Evolutionary conservation across 53 echinoderm and acorn worm species (phyloP).

Genomic region (Echinometra lucunter): DNA sequence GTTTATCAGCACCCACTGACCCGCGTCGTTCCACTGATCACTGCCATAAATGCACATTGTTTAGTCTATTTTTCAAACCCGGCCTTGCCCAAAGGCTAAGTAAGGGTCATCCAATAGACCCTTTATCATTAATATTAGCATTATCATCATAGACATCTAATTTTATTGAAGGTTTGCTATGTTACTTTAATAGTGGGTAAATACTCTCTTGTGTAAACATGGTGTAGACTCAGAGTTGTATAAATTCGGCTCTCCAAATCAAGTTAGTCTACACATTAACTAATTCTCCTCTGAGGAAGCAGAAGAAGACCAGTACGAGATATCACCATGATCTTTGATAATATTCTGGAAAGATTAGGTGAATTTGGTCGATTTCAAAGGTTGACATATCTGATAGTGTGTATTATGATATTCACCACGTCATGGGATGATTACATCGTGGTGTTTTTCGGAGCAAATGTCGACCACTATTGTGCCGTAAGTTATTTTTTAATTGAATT

Average conservation of each 20-base stretch:
- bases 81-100: too few species aligned
- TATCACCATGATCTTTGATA: conserved; percentile 30
- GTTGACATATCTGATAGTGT: conserved; percentile 1
- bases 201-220: background rate
- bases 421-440: conserved; percentile 23
- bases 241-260: background rate
- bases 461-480: conserved; percentile 1
- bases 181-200: background rate
- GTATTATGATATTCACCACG: conserved; percentile 15
- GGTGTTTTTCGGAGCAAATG: background rate
- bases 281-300: too few species aligned
- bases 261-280: too few species aligned
- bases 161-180: too few species aligned
- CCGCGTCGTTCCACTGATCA: too few species aligned
- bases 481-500: too few species aligned
- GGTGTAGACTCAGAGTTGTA: background rate
- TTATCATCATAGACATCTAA: too few species aligned
- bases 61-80: too few species aligned
- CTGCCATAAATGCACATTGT: too few species aligned
- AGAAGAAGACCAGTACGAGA: background rate
- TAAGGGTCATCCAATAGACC: too few species aligned
- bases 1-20: too few species aligned
- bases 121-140: too few species aligned
- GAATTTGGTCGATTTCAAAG: conserved; percentile 29
- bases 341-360: background rate